A percentile compares a stretch with the other conserved stretches of the same genome.
phyloP scores from a whole-genome alignment of 1,140 invertebrate genomes.

The Dinothrombium tinctorium region DNA sequence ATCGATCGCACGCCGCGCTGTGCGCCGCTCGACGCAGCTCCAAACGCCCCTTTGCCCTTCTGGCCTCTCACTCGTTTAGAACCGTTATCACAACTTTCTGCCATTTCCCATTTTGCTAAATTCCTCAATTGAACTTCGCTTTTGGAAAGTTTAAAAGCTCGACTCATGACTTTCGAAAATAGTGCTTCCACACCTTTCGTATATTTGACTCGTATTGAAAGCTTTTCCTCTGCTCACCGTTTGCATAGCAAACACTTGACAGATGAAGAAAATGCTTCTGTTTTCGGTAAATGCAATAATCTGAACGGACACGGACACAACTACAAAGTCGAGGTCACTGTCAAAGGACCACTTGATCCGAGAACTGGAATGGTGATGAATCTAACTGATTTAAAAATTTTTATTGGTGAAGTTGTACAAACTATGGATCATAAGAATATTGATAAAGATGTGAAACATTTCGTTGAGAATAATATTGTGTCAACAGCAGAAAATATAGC shows the following conservation, averaged over 20 bases:
- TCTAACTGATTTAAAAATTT: conserved; percentile 57
- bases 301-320: conserved; percentile 91
- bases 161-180: no score
- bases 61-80: no score
- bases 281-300: conserved; percentile 91
- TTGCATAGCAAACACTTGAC: conserved; percentile 33
- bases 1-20: no score
- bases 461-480: conserved; percentile 36
- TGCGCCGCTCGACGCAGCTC: no score
- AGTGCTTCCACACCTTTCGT: no score
- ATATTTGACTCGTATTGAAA: conserved; percentile 27
- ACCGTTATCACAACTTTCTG: no score
- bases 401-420: conserved; percentile 49
- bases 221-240: conserved; percentile 31
- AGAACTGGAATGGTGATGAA: conserved; percentile 95
- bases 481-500: conserved; percentile 84
- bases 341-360: conserved; percentile 53
- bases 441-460: conserved; percentile 76
- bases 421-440: conserved; percentile 83
- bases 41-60: no score
- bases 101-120: no score
- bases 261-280: conserved; percentile 47
- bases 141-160: no score
- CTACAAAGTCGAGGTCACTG: conserved; percentile 76
- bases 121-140: no score